A percentile compares a stretch with the other conserved stretches of the same genome.
phyloP scores from a whole-genome alignment of 2,888 invertebrate genomes.

The Parnassius mnemosyne region DNA sequence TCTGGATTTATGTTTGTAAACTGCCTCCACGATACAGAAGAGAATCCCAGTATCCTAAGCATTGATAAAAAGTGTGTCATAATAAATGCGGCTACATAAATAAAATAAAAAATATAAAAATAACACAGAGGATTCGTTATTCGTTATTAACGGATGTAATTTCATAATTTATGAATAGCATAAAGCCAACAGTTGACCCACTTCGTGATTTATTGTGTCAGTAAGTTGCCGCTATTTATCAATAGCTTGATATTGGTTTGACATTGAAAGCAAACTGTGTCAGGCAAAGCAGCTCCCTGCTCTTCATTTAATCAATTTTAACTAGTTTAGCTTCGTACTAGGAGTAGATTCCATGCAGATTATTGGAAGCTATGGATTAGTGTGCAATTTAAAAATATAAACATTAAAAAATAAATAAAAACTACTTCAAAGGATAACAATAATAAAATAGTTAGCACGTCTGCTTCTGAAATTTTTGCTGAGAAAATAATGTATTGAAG shows the following conservation, averaged over 20 bases:
- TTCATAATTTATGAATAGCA: conserved; percentile 23
- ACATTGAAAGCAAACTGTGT: conserved; percentile 32
- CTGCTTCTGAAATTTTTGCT: too few species aligned
- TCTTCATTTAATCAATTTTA: conserved; percentile 24
- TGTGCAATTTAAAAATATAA: too few species aligned
- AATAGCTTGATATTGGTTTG: conserved; percentile 41
- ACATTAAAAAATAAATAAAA: too few species aligned
- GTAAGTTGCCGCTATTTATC: conserved; percentile 33
- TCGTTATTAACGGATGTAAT: conserved; percentile 17
- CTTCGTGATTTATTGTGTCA: conserved; percentile 20
- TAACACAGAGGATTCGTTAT: conserved; percentile 2
- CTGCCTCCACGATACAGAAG: too few species aligned
- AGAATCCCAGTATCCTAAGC: too few species aligned
- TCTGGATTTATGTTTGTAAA: too few species aligned
- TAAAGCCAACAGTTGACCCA: conserved; percentile 20
- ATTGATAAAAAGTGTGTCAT: too few species aligned
- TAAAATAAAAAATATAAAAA: conserved; percentile 13
- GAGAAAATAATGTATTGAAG: too few species aligned
- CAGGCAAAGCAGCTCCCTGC: conserved; percentile 14
- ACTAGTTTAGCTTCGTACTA: conserved; percentile 14
- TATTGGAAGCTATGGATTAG: too few species aligned
- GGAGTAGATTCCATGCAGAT: too few species aligned
- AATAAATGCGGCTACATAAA: conserved; percentile 8
- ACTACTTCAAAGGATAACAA: too few species aligned
- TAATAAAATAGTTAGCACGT: too few species aligned